Base-by-base conservation (phyloP, 2,797 vertebrate species). In the Ispidina picta region DNA sequence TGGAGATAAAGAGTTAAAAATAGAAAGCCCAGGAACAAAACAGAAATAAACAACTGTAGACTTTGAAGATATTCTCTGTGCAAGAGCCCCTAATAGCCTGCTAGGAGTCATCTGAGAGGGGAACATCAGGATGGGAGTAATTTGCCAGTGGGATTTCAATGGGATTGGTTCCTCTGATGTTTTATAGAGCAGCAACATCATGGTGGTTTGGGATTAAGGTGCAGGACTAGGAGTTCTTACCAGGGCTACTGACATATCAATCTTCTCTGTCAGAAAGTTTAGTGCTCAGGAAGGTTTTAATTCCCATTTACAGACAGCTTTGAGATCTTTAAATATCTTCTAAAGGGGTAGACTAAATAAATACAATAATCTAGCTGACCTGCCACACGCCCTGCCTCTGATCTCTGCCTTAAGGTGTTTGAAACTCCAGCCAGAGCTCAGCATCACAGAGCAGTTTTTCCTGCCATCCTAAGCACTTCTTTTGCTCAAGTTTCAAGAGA, bases 101-200 rank as follows among this genome's bases (percentile, higher is more conserved):
- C 90, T 94, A 92, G 86, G 66, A 77, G 91, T 88, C 86, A 91
- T 94, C 92, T 93, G 58, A 84, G 90, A 77, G 25, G 17, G 19
- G 69, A 88, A 35, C 23, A 72, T 85, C 72, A 92, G 63, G 37
- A 80, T 74, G 52, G 72, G 41, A 94, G 81, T 64, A 71, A 58
- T 60, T 80, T 83, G 35, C 31, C 48, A 16, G 46, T n/a, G 9
- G 14, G 12, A 77, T 86, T 93, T 86, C 71, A 74, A 4, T 84
- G 58, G 43, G 14, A 29, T 76, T 79, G 77, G 64, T 82, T 86
- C 83, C 19, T 56, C 44, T 68, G 65, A 9, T 5, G 10, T 59
- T 82, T 84, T 59, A 35, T 60, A 51, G 44, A 86, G 17, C 22
- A 75, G 29, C 51, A 51, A 79, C 75, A 64, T 76, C 22, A 2